These are phyloP conservation scores for Hipparchia semele DNA, from an alignment of 2,888 invertebrate genomes.

Conservation along the genomic window DNA sequence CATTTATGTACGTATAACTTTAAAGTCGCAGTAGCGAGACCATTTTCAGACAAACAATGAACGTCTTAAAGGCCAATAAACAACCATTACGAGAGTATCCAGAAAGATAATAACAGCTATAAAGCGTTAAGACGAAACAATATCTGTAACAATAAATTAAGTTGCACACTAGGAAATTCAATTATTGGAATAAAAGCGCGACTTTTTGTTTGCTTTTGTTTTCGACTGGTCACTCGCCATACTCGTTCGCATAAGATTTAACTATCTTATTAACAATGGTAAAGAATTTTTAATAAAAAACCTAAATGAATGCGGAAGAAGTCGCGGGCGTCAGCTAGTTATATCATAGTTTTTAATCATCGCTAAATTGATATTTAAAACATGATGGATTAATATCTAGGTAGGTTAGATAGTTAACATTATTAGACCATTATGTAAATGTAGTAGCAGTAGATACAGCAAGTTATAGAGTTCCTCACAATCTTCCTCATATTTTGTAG, in stretches of 20 bases:
- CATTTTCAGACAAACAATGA: slow-evolving; percentile 4
- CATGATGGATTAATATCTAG: no score
- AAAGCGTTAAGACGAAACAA: not conserved
- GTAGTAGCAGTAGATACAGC: not conserved
- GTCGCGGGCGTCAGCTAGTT: no score
- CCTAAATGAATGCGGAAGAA: no score
- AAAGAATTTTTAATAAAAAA: no score
- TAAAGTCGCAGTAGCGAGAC: not conserved
- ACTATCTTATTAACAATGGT: no score
- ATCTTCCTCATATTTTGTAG: slow-evolving; percentile 11
- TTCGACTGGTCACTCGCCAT: no score
- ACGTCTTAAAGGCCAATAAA: slow-evolving; percentile 1
- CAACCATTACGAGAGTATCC: not conserved
- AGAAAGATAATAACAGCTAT: not conserved
- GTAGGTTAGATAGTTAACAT: no score
- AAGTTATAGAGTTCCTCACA: not conserved
- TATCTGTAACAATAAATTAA: slow-evolving; percentile 3
- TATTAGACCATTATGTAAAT: not conserved
- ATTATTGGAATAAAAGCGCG: not conserved
- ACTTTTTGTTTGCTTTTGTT: not conserved
- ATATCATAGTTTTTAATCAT: not conserved
- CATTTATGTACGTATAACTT: no score
- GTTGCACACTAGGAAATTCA: not conserved
- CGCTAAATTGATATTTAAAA: not conserved
- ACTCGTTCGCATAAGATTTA: no score